These are phyloP conservation scores for Abramis brama DNA, from an alignment of 2,113 vertebrate species.

Conservation along the genomic window DNA sequence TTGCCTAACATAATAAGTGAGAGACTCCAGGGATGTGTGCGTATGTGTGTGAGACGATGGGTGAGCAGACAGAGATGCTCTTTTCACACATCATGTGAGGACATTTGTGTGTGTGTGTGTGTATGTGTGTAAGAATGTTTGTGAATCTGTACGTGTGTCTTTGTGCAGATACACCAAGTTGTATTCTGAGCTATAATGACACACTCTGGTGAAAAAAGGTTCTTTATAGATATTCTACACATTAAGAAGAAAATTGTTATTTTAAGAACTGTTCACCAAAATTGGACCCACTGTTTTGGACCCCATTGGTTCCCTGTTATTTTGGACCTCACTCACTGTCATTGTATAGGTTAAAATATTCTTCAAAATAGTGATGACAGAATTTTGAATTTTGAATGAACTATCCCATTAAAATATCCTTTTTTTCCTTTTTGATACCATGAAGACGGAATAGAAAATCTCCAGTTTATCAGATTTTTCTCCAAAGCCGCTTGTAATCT, in stretches of 20 bases:
- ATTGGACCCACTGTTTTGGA: neutral
- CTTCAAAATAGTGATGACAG: neutral
- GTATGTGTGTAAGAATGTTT: neutral
- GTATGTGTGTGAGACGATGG: slow-evolving; percentile 48
- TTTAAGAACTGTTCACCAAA: no score
- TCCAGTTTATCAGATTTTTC: neutral
- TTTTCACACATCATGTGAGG: slow-evolving; percentile 44
- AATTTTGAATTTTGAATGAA: neutral
- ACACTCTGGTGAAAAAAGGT: neutral
- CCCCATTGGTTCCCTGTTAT: neutral
- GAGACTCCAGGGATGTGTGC: slow-evolving; percentile 63
- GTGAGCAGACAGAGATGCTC: slow-evolving; percentile 43
- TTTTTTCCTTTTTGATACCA: neutral
- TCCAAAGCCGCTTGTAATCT: neutral
- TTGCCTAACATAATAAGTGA: slow-evolving; percentile 76
- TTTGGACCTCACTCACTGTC: neutral
- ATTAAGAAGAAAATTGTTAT: no score
- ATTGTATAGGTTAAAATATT: neutral
- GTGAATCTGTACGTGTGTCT: neutral
- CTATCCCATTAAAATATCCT: neutral
- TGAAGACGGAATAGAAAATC: neutral
- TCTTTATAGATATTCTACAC: no score
- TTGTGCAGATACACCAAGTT: neutral
- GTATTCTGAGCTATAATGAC: neutral
- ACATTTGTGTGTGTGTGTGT: neutral